Evolutionary conservation across 1,140 invertebrate species (phyloP).

Genomic region (Eurosta solidaginis): DNA sequence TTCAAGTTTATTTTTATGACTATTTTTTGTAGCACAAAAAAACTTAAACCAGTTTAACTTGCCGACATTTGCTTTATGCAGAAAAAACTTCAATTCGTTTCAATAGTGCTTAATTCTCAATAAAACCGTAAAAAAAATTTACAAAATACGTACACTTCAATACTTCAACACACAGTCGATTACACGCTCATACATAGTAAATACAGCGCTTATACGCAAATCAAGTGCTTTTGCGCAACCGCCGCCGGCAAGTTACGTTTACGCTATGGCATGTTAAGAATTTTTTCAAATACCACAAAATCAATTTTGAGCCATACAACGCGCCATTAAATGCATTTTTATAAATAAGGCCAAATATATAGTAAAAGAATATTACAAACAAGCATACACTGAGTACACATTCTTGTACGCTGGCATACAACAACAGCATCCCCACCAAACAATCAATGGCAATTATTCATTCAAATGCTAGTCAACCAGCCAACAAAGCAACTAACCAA

Average conservation of each 20-base stretch:
- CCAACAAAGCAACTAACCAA: not conserved
- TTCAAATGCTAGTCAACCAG: too few relatives aligned
- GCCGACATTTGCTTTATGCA: not conserved
- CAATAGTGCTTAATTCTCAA: not conserved
- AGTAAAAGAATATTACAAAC: not conserved
- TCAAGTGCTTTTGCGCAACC: not conserved
- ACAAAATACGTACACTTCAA: not conserved
- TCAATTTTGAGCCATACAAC: not conserved
- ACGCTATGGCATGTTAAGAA: not conserved
- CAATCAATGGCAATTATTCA: not conserved
- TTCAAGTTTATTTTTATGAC: slow-evolving; percentile 13
- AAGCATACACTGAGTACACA: not conserved
- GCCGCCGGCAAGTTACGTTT: not conserved
- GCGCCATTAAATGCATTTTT: not conserved
- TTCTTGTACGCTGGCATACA: not conserved
- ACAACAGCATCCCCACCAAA: not conserved
- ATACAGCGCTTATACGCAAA: not conserved
- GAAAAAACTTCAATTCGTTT: not conserved
- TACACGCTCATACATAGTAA: not conserved
- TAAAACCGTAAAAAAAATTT: not conserved
- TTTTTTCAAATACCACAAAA: not conserved
- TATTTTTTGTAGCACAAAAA: not conserved
- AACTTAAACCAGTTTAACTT: not conserved
- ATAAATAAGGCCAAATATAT: slow-evolving; percentile 14
- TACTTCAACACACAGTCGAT: not conserved